These are phyloP conservation scores for Enteromius argenteus DNA, from an alignment of 2,797 vertebrate species.

Conservation along the genomic window DNA sequence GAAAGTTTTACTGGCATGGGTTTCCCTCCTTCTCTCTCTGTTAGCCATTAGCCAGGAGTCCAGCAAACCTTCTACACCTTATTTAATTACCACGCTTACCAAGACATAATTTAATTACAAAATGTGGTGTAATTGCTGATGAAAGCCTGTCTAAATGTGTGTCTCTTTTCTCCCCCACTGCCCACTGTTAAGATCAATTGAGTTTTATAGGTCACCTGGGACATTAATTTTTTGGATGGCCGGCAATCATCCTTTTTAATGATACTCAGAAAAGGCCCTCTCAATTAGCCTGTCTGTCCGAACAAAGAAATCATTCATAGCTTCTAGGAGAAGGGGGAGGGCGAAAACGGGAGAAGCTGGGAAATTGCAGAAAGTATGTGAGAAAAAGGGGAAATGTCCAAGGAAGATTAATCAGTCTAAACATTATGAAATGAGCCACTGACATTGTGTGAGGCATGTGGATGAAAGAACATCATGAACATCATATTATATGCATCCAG, in stretches of 20 bases:
- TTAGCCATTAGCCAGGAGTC: conserved; percentile 49
- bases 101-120: conserved; percentile 58
- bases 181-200: conserved; percentile 53
- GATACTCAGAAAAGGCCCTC: conserved; percentile 46
- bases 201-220: conserved; percentile 61
- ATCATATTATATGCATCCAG: background rate
- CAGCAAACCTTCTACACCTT: conserved; percentile 35
- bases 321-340: conserved; percentile 10
- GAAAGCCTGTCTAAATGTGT: conserved; percentile 49
- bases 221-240: conserved; percentile 56
- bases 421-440: conserved; percentile 8
- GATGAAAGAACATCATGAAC: conserved; percentile 6
- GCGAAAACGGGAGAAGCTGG: background rate
- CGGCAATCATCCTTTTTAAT: conserved; percentile 58
- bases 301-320: conserved; percentile 56
- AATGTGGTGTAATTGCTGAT: conserved; percentile 57
- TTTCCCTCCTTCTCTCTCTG: conserved; percentile 42
- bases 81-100: conserved; percentile 54
- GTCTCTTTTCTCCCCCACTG: conserved; percentile 36
- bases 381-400: conserved; percentile 35
- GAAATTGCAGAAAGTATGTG: conserved; percentile 41
- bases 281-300: conserved; percentile 46
- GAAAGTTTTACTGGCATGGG: conserved; percentile 45
- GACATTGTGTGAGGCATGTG: background rate
- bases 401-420: conserved; percentile 37